These are phyloP conservation scores for Cairina moschata DNA, from an alignment of 2,113 vertebrate genomes.

Conservation along the genomic window DNA sequence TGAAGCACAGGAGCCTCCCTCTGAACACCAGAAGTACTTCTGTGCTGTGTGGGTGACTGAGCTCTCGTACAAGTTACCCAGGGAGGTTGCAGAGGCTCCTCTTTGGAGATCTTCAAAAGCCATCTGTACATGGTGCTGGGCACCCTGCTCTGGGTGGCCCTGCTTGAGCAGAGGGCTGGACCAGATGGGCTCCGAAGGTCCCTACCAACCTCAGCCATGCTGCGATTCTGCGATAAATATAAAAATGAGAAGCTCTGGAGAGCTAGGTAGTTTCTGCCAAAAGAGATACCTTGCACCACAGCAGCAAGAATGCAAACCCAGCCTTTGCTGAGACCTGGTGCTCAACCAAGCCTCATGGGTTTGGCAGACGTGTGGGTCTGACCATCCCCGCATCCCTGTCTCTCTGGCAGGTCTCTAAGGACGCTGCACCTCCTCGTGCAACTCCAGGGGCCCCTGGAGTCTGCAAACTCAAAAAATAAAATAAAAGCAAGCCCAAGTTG, in stretches of 20 bases:
- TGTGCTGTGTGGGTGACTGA: neutral
- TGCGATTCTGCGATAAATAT: neutral
- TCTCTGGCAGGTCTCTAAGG: neutral
- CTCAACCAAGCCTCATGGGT: neutral
- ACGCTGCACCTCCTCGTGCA: neutral
- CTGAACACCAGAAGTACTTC: neutral
- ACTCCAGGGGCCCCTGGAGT: neutral
- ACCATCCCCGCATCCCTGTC: rapidly evolving
- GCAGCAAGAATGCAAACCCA: neutral
- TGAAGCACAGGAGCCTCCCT: neutral
- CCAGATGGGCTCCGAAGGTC: neutral
- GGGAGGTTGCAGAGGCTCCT: neutral
- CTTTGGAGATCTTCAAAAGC: neutral
- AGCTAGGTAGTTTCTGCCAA: neutral
- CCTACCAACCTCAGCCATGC: neutral
- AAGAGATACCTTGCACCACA: neutral
- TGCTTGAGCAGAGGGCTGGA: neutral
- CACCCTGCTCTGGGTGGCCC: neutral
- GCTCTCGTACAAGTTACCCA: neutral
- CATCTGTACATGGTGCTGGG: neutral
- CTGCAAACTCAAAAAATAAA: neutral
- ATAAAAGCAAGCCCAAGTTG: neutral
- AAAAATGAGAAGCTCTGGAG: neutral
- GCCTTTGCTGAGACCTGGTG: neutral
- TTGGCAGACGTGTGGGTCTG: rapidly evolving